A percentile compares a stretch with the other conserved stretches of the same genome.
These are phyloP conservation scores for Periplaneta americana DNA, from an alignment of 1,140 invertebrate genomes.

Conservation along the genomic window DNA sequence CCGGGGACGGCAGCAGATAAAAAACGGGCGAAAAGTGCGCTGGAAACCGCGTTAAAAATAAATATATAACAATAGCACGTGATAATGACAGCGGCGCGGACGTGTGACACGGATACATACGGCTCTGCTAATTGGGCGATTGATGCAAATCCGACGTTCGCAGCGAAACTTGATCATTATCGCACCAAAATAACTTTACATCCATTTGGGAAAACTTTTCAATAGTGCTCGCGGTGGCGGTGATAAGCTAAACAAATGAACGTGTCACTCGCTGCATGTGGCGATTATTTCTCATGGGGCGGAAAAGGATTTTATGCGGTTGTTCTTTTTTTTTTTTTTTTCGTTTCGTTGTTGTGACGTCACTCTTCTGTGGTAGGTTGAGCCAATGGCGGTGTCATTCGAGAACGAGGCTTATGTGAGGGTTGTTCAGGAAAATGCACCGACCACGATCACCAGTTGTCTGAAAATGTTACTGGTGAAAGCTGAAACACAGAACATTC, in stretches of 20 bases:
- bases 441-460: too few relatives aligned
- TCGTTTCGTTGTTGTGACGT: background rate
- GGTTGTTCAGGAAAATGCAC: too few relatives aligned
- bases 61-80: slow-evolving; percentile 7
- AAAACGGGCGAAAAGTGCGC: background rate
- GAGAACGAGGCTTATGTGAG: too few relatives aligned
- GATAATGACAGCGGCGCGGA: background rate
- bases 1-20: background rate
- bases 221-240: background rate
- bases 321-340: background rate
- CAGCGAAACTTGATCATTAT: background rate
- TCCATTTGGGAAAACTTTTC: background rate
- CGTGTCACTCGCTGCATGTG: background rate
- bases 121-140: background rate
- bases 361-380: background rate
- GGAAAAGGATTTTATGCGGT: background rate
- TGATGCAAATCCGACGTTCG: background rate
- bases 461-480: too few relatives aligned
- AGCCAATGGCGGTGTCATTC: too few relatives aligned
- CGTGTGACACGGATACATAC: background rate
- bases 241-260: background rate
- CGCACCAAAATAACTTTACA: background rate
- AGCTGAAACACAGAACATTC: too few relatives aligned
- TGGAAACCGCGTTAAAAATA: slow-evolving; percentile 10
- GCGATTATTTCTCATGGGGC: background rate